Evolutionary conservation across 2,113 vertebrate species (phyloP).

Genomic region (Rhinoptilus africanus): DNA sequence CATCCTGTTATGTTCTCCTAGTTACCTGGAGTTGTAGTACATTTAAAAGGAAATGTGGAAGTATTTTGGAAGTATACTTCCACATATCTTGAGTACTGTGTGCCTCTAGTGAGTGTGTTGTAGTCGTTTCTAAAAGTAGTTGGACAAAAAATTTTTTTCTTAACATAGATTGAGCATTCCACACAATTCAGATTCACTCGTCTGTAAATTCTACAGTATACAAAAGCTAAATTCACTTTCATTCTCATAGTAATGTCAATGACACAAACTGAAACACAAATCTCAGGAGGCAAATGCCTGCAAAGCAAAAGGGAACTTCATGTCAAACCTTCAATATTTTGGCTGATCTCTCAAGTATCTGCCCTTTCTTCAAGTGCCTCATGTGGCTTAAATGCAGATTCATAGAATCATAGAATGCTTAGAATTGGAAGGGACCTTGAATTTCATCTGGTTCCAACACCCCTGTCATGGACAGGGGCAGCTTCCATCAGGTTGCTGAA

Average conservation of each 20-base stretch:
- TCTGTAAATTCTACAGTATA: neutral
- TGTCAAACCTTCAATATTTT: neutral
- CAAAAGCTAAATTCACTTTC: neutral
- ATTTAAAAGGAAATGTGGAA: neutral
- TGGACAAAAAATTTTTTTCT: neutral
- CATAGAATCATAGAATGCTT: no score
- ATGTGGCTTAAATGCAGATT: neutral
- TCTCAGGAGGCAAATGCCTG: neutral
- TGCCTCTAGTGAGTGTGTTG: neutral
- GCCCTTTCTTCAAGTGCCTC: neutral
- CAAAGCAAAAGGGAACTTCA: neutral
- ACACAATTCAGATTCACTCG: neutral
- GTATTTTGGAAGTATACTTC: neutral
- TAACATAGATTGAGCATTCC: neutral
- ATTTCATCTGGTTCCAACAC: no score
- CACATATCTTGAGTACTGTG: neutral
- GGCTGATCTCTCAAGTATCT: neutral
- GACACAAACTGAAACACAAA: neutral
- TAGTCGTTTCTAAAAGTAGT: neutral
- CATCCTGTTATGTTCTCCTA: neutral
- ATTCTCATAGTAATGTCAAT: neutral
- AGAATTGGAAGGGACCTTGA: no score
- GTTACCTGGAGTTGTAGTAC: neutral
- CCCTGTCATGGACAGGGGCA: neutral
- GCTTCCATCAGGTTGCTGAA: neutral